Evolutionary conservation across 2,113 vertebrate species (phyloP), one percentile per base, ranked within the genome.

Genomic region (Mastomys coucha): DNA sequence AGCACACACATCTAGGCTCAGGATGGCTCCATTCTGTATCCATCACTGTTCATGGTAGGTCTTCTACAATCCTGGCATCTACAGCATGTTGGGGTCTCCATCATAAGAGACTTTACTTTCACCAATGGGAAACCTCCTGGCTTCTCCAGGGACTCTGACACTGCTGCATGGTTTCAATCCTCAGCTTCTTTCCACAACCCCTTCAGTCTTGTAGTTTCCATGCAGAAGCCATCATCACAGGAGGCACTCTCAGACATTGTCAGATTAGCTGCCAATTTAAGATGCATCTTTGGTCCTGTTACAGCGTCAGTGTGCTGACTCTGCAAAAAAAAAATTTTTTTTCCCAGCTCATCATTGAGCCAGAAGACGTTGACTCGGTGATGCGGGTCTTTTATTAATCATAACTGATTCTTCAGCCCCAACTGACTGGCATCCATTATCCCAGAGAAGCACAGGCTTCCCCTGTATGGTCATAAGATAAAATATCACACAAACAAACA

Each of bases 151-250:
- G n/a, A 28, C 56, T 84, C n/a, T 2, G 63, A 60, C 14, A 20
- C 56, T 28, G 53, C 36, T 6, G 10, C 51, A 16, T 60, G 56
- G 12, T 39, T 58, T 20, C 20, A 24, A 39, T 36, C 81, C 81
- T 63, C 56, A 84, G 56, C 12, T 26, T 58, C 36, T 80, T 58
- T 26, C 33, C 53, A n/a, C 2, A 3, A 82, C 36, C 56, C 36
- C 56, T 60, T 82, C 22, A 63, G n/a, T 42, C 22, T 2, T 63
- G n/a, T 17, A 63, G n/a, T 24, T 63, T 42, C 81, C 4, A 2
- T 5, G n/a, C n/a, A 2, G 7, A 60, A 42, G 26, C 7, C n/a
- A 14, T 24, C 26, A 17, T 28, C 58, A 28, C 7, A 17, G 0
- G 24, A 84, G 39, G 28, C 24, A 84, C n/a, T 17, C n/a, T 42